Conservation (phyloP, 2,888 invertebrate genomes). For the Leptopilina syphax region DNA sequence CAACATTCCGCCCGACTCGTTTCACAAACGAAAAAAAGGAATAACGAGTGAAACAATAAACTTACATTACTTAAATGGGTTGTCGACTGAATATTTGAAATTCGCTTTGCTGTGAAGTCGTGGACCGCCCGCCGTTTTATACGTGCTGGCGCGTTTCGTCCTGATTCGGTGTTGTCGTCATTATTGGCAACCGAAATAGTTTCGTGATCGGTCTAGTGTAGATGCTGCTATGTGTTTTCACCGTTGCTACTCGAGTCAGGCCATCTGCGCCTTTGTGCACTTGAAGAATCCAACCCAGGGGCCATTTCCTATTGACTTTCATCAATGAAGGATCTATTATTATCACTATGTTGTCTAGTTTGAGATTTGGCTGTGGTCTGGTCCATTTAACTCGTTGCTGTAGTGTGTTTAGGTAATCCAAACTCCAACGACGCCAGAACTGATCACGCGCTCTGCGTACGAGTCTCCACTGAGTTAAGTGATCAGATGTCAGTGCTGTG, state of each 20-base stretch:
- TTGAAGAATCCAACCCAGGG: slow-evolving; percentile 49
- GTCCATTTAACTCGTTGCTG: slow-evolving; percentile 46
- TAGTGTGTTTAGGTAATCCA: slow-evolving; percentile 44
- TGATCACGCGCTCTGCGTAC: slow-evolving; percentile 11
- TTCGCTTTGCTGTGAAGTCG: too few species aligned
- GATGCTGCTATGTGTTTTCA: too few species aligned
- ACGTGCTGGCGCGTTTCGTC: too few species aligned
- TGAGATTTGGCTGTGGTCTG: background rate
- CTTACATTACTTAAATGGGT: too few species aligned
- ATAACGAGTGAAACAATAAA: too few species aligned
- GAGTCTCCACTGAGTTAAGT: slow-evolving; percentile 43
- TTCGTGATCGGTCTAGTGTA: slow-evolving; percentile 1
- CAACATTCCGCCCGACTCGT: too few species aligned
- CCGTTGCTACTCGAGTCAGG: slow-evolving; percentile 50
- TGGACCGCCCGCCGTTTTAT: too few species aligned
- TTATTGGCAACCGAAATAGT: background rate
- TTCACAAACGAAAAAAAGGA: too few species aligned
- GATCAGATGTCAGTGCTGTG: slow-evolving; percentile 15
- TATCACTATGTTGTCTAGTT: slow-evolving; percentile 51
- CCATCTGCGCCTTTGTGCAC: slow-evolving; percentile 54
- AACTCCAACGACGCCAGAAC: slow-evolving; percentile 45
- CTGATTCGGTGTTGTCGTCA: too few species aligned
- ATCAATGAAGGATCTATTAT: slow-evolving; percentile 41
- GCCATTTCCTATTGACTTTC: slow-evolving; percentile 51
- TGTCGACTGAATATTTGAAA: too few species aligned